A percentile compares a stretch with the other conserved stretches of the same genome.
phyloP scores from a whole-genome alignment of 2,797 vertebrate genomes.

The Peromyscus attwateri region DNA sequence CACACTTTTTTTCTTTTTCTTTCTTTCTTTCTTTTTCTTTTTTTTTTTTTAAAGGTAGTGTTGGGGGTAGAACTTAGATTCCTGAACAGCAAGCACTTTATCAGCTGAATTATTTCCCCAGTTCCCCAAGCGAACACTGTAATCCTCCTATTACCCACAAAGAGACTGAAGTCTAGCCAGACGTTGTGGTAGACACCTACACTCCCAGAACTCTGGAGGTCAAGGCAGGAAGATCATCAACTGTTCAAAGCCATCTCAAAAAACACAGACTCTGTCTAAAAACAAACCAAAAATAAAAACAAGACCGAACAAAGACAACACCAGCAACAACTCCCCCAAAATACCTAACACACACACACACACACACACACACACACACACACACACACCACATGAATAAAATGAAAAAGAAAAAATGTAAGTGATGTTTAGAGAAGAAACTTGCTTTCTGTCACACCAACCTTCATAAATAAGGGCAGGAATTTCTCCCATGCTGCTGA shows the following conservation, averaged over 20 bases:
- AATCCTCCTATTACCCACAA: constrained; percentile 4
- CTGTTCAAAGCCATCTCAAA: background rate
- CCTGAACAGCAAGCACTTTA: background rate
- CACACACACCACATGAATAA: background rate
- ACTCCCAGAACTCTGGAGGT: background rate
- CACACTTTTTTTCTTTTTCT: too few relatives aligned
- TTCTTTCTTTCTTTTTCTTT: too few relatives aligned
- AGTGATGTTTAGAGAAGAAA: background rate
- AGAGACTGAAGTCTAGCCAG: constrained; percentile 1
- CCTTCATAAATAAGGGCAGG: background rate
- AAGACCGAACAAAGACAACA: background rate
- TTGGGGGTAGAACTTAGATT: background rate
- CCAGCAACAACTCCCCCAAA: background rate
- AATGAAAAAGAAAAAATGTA: background rate
- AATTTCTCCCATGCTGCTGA: background rate
- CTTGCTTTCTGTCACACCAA: background rate
- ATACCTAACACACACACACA: background rate
- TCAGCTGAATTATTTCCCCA: background rate
- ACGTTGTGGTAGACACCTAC: too few relatives aligned
- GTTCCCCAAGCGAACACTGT: background rate
- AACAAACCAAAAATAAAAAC: background rate
- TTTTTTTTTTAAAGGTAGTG: background rate
- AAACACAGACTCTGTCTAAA: background rate
- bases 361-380: background rate
- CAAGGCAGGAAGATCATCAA: background rate